Evolutionary conservation across 2,888 invertebrate species (phyloP).

Genomic region (Drosophila putrida): DNA sequence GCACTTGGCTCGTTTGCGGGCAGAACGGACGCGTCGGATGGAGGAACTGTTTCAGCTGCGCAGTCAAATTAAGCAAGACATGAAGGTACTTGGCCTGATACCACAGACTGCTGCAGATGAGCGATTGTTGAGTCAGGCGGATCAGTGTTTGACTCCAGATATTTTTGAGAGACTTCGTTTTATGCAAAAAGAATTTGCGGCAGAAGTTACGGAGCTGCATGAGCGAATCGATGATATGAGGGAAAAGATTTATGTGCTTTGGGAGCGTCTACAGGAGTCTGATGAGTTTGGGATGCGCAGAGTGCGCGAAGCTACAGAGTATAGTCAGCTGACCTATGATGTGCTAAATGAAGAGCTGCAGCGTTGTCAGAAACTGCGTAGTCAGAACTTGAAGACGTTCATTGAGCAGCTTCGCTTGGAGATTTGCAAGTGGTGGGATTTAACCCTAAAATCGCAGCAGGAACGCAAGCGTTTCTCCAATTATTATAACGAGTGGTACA

Average conservation of each 20-base stretch:
- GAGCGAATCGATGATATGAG: conserved; percentile 88
- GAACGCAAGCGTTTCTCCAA: conserved; percentile 88
- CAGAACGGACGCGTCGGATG: conserved; percentile 87
- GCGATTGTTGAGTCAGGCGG: conserved; percentile 84
- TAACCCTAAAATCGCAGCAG: conserved; percentile 89
- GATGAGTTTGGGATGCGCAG: conserved; percentile 88
- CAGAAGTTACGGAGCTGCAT: conserved; percentile 87
- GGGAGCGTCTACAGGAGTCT: conserved; percentile 91
- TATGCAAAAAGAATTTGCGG: conserved; percentile 87
- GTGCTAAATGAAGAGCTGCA: conserved; percentile 88
- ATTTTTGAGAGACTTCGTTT: conserved; percentile 88
- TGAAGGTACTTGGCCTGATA: conserved; percentile 83
- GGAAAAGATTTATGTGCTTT: conserved; percentile 88
- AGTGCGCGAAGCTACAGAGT: conserved; percentile 83
- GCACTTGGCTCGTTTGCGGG: conserved; percentile 88
- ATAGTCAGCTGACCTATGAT: conserved; percentile 80
- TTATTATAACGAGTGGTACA: conserved; percentile 89
- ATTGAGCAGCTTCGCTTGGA: conserved; percentile 88
- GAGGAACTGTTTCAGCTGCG: conserved; percentile 83
- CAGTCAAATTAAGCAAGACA: conserved; percentile 83
- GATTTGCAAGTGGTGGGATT: conserved; percentile 91
- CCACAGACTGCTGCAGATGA: conserved; percentile 77
- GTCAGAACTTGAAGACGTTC: conserved; percentile 90
- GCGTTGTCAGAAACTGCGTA: conserved; percentile 91
- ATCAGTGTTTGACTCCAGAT: conserved; percentile 87